A percentile compares a stretch with the other conserved stretches of the same genome.
Conservation (phyloP, 2,888 invertebrate species). For the Ophraella communa region DNA sequence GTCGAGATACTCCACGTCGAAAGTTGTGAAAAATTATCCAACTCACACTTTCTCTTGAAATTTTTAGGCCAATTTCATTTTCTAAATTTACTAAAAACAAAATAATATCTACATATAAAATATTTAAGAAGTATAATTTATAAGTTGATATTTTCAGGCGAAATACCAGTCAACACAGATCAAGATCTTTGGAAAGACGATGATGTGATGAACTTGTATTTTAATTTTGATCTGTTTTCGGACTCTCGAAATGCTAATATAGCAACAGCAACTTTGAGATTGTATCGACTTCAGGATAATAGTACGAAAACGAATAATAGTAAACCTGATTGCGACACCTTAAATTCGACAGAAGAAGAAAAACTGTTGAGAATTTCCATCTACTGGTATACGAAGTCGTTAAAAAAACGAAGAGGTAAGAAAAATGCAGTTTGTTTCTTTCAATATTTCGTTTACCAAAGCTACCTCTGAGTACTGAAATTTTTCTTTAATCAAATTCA, state of each 20-base stretch:
- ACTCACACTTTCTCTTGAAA: too few relatives aligned
- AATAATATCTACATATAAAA: too few relatives aligned
- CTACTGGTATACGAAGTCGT: constrained; percentile 65
- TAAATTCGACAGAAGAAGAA: constrained; percentile 58
- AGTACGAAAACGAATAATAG: constrained; percentile 43
- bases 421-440: constrained; percentile 11
- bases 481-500: too few relatives aligned
- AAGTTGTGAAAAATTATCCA: too few relatives aligned
- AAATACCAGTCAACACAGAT: constrained; percentile 64
- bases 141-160: constrained; percentile 56
- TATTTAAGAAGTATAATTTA: neutral
- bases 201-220: constrained; percentile 65
- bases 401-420: constrained; percentile 65
- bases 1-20: too few relatives aligned
- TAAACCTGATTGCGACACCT: constrained; percentile 42
- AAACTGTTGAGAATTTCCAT: constrained; percentile 66
- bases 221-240: constrained; percentile 61
- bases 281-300: constrained; percentile 61
- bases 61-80: too few relatives aligned
- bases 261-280: constrained; percentile 63
- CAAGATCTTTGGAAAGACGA: constrained; percentile 64
- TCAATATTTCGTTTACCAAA: too few relatives aligned
- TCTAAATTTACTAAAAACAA: too few relatives aligned
- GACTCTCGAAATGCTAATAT: constrained; percentile 60
- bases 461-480: too few relatives aligned